Base-by-base conservation (phyloP, 2,797 vertebrate genomes). In the Leuciscus waleckii region DNA sequence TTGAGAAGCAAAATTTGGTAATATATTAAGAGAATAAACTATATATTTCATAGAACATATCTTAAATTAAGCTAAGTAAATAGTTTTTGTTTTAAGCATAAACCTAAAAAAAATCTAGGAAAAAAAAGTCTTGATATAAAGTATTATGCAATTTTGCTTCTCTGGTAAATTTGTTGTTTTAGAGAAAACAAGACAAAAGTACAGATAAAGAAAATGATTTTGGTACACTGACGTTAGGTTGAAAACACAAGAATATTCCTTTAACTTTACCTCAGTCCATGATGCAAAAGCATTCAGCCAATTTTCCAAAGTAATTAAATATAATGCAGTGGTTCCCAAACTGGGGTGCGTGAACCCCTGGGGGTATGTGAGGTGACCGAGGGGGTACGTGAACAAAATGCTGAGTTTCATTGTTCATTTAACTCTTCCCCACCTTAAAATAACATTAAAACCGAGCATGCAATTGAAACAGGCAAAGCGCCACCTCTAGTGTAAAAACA, bases 111-210 rank as follows among this genome's bases (percentile, higher is more conserved):
- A 9, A 17, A n/a, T n/a, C n/a, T n/a, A n/a, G 1, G 0, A 75
- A 14, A 37, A 76, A 16, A 7, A 23, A 1, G 26, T 13, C 16
- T 37, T 37, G n/a, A 17, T 46, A 13, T 17, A 16, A 17, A 54
- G 14, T 23, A 56, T 37, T 56, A 54, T 23, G 29, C 13, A 14
- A 54, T 56, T 56, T 56, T 35, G 21, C 21, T 78, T 78, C 56
- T 78, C 8, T n/a, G n/a, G 37, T 78, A 78, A 78, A 61, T 78
- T 2, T 17, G 16, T 78, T 61, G 23, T 78, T 61, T 78, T 78
- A 78, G 4, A 35, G 5, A 58, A 61, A 26, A 17, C 19, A 23
- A 54, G 46, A 74, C 29, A 56, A 37, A 58, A 39, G 13, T 56
- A 39, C 21, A n/a, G 6, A 76, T 77, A 37, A 21, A 56, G 51